Conservation (phyloP, 2,113 vertebrate genomes). For the Morone chrysops region DNA sequence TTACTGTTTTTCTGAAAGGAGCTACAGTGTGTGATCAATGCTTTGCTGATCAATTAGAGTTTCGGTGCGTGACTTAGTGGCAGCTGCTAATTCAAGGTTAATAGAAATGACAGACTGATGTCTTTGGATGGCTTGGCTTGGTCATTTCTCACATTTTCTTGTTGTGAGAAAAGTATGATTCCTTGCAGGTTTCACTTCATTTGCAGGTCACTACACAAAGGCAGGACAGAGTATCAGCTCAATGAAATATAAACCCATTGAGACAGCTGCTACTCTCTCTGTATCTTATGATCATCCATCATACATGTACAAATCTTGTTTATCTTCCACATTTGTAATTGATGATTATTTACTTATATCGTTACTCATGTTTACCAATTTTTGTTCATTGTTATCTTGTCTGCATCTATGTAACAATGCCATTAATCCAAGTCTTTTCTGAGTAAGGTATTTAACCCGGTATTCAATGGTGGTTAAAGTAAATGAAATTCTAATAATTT, state of each 20-base stretch:
- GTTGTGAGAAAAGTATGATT: neutral
- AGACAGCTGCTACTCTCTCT: neutral
- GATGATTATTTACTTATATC: no score
- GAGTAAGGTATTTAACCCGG: no score
- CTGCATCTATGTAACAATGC: neutral
- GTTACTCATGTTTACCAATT: no score
- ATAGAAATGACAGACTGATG: neutral
- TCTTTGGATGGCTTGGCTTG: neutral
- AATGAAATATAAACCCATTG: neutral
- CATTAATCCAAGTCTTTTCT: neutral
- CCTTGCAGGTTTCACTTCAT: neutral
- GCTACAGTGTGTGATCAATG: neutral
- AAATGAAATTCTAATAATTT: neutral
- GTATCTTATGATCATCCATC: neutral
- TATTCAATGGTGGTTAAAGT: no score
- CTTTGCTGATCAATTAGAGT: slow-evolving; percentile 1
- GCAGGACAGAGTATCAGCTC: neutral
- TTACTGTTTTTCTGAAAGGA: neutral
- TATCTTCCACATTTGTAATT: no score
- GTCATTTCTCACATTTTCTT: neutral
- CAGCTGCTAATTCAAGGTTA: neutral
- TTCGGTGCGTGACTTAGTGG: neutral
- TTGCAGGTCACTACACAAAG: neutral
- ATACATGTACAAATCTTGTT: neutral
- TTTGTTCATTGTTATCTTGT: neutral